Base-by-base conservation (phyloP, 1,140 invertebrate species). In the Drosophila kepulauana region DNA sequence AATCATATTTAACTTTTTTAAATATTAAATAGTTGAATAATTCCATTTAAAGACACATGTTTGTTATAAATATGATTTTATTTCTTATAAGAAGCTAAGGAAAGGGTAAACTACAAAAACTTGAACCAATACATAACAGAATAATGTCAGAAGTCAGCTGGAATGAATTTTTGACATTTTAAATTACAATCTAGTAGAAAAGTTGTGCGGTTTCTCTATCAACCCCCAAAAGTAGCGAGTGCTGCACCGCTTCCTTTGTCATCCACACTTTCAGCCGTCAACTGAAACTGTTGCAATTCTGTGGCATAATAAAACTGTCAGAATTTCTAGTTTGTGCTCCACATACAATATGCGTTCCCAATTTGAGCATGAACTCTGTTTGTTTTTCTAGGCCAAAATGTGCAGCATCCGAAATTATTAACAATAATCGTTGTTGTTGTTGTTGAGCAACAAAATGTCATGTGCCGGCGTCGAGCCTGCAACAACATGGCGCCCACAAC, bases 401-500 rank as follows among this genome's bases (percentile, higher is more conserved):
- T 25, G 28, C n/a, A 13, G n/a, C 28, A 16, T 51, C 10, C 10
- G 5, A 52, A 52, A 30, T 30, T 52, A 25, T 54, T 54, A 13
- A 6, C 6, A n/a, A 25, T 16, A 33, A 6, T 54, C 15, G 48
- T 54, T 54, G 30, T 54, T 54, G 28, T 35, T 54, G 13, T 5
- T 6, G 35, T 8, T 33, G 33, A 33, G 33, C 33, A 33, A 16
- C 46, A 49, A 28, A 52, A 75, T 59, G 73, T 77, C 72, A 58
- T 58, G 61, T 76, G 71, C 63, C 62, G 30, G 58, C 30, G 51
- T 61, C 81, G 67, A 52, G 43, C 59, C n/a, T 15, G 63, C 63
- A 79, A 43, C 72, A 82, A 75, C 72, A 84, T 84, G 77, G 67
- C 76, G 49, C 61, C 68, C 81, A 68, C 67, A 49, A 8, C 10